These are phyloP conservation scores for Heliconius ethilla DNA, from an alignment of 2,888 invertebrate genomes.

Conservation along the genomic window DNA sequence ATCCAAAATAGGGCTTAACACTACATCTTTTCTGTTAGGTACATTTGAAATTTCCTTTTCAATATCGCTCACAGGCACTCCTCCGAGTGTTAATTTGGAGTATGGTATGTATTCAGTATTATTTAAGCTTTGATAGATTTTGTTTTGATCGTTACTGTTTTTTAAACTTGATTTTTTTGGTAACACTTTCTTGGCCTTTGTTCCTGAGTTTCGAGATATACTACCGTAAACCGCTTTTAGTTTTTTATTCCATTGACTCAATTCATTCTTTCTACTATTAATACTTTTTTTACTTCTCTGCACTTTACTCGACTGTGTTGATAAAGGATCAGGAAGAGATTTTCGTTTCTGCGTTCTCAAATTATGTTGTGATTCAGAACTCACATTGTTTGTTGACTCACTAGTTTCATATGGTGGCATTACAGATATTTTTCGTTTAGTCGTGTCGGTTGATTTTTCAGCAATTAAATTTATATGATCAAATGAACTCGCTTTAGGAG, in stretches of 20 bases:
- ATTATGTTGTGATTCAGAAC: slow-evolving; percentile 54
- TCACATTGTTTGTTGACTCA: slow-evolving; percentile 63
- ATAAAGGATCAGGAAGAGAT: slow-evolving; percentile 45
- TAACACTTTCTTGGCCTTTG: slow-evolving; percentile 47
- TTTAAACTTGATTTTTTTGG: slow-evolving; percentile 42
- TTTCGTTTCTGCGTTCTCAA: slow-evolving; percentile 51
- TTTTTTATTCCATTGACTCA: slow-evolving; percentile 71
- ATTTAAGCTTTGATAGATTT: slow-evolving; percentile 47
- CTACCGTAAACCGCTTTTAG: slow-evolving; percentile 65
- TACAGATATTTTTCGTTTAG: slow-evolving; percentile 62
- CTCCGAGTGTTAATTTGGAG: slow-evolving; percentile 74
- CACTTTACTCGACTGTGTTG: slow-evolving; percentile 4
- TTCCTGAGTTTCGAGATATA: slow-evolving; percentile 50
- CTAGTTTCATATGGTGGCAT: slow-evolving; percentile 70
- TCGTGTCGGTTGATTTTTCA: slow-evolving; percentile 7
- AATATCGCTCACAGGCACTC: slow-evolving; percentile 69
- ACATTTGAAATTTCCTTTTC: slow-evolving; percentile 69
- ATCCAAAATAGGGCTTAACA: slow-evolving; percentile 69
- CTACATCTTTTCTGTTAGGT: slow-evolving; percentile 62
- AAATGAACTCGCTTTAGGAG: slow-evolving; percentile 30
- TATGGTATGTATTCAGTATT: slow-evolving; percentile 76
- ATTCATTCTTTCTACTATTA: slow-evolving; percentile 51
- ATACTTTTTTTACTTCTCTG: slow-evolving; percentile 38
- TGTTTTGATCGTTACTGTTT: slow-evolving; percentile 30
- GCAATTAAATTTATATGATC: slow-evolving; percentile 30